Base-by-base conservation (phyloP, 2,113 vertebrate species). In the Gulo gulo region DNA sequence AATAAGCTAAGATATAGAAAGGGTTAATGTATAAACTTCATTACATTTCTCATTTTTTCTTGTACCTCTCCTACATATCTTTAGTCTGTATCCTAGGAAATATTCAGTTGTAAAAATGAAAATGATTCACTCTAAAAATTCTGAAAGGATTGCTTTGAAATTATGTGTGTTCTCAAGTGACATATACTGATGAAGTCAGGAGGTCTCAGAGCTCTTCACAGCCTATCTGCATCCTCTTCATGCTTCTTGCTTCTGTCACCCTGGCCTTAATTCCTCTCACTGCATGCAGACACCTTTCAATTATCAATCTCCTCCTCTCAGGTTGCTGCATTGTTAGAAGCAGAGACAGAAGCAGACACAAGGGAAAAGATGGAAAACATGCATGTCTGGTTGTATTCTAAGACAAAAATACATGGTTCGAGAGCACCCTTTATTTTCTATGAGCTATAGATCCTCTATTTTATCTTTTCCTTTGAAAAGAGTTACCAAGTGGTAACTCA, bases 81-180 rank as follows among this genome's bases (percentile, higher is more conserved):
- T 84, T 90, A 24, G 16, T 96, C 26, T 71, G 26, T 88, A 83
- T 78, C 31, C 57, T 90, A 71, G 47, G 47, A 87, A 92, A 97
- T 42, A 13, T 26, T 80, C 3, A 79, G 18, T n/a, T 3, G 61
- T 47, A 69, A 24, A 42, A 93, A 67, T 36, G 15, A 20, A 89
- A 97, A 87, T 65, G 29, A 74, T 84, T 94, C 42, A 91, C 24
- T 45, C 26, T 74, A 47, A 94, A 92, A 84, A 23, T 67, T 71
- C 57, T 94, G 69, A 76, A 14, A 93, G 31, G 42, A 57, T 61
- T 93, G 11, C 34, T 71, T 50, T 91, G 42, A 94, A 97, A 96
- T 97, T 79, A 79, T 94, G 13, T 94, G 15, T 74, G 92, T 74
- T 91, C 55, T 42, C 89, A 83, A 94, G 85, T 91, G 81, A 76